Percentiles rank a stretch among this genome's conserved stretches.
Evolutionary conservation across 2,113 vertebrate species (phyloP).

Genomic region (Leptobrachium leishanense): DNA sequence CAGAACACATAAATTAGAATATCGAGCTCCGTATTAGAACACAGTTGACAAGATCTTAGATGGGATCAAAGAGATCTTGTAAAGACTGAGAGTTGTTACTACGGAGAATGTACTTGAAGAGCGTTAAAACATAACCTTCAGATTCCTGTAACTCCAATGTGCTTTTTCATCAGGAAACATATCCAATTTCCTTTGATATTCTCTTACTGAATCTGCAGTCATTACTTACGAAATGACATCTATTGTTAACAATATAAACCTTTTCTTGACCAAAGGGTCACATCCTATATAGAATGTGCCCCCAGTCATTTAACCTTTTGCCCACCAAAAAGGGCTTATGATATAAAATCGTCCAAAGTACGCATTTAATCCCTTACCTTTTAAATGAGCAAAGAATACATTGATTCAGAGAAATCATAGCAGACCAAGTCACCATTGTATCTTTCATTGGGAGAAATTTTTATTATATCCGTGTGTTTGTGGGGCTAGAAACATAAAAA

Average conservation of each 20-base stretch:
- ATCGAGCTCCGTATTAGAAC: too few species aligned
- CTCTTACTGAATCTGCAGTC: constrained; percentile 48
- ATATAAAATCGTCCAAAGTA: constrained; percentile 2
- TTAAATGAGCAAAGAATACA: constrained; percentile 27
- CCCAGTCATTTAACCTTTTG: constrained; percentile 41
- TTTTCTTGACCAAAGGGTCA: constrained; percentile 41
- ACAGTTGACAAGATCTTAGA: background rate
- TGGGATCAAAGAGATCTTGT: background rate
- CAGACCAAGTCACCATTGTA: background rate
- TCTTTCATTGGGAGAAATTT: too few species aligned
- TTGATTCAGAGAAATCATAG: constrained; percentile 4
- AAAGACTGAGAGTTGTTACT: background rate
- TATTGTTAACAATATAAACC: constrained; percentile 49
- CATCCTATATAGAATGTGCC: constrained; percentile 28
- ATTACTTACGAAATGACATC: constrained; percentile 49
- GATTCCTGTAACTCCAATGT: constrained; percentile 45
- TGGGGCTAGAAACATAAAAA: too few species aligned
- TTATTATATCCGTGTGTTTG: too few species aligned
- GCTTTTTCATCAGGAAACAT: constrained; percentile 42
- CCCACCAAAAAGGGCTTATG: constrained; percentile 21
- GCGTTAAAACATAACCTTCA: constrained; percentile 44
- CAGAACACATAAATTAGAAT: too few species aligned
- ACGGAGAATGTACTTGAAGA: constrained; percentile 10
- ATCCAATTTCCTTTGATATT: constrained; percentile 44
- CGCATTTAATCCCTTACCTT: constrained; percentile 28